Percentiles rank a stretch among this genome's conserved stretches.
Evolutionary conservation across 1,140 invertebrate genomes (phyloP).

Genomic region (Coptotermes formosanus): DNA sequence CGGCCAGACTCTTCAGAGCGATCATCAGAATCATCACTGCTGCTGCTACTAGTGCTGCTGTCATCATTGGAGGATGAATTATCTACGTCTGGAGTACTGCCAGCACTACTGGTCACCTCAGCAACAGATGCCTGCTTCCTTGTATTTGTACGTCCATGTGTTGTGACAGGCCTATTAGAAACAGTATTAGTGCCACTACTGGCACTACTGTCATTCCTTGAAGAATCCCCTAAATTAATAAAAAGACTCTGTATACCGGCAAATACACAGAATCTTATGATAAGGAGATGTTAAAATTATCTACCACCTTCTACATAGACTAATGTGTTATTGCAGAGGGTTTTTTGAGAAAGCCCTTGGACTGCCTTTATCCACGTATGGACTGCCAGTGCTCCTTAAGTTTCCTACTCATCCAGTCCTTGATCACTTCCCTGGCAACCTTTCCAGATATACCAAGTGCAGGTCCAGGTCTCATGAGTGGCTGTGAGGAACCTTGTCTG

Average conservation of each 20-base stretch:
- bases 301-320: too few relatives aligned
- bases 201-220: slow-evolving; percentile 1
- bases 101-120: background rate
- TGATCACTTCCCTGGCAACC: too few relatives aligned
- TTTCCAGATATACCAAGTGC: too few relatives aligned
- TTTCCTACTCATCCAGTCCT: too few relatives aligned
- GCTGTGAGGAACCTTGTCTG: too few relatives aligned
- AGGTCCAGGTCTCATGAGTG: too few relatives aligned
- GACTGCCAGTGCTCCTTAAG: too few relatives aligned
- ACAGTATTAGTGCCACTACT: background rate
- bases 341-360: too few relatives aligned
- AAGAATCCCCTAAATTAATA: background rate
- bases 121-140: background rate
- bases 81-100: background rate
- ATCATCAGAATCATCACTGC: background rate
- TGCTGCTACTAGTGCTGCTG: background rate
- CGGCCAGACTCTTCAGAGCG: background rate
- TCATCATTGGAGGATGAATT: background rate
- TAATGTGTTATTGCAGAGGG: too few relatives aligned
- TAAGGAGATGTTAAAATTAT: too few relatives aligned
- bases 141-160: background rate
- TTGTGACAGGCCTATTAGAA: background rate
- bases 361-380: too few relatives aligned
- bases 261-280: too few relatives aligned
- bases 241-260: background rate